Base-by-base conservation (phyloP, 2,888 invertebrate species). In the Meiosimyza platycephala region DNA sequence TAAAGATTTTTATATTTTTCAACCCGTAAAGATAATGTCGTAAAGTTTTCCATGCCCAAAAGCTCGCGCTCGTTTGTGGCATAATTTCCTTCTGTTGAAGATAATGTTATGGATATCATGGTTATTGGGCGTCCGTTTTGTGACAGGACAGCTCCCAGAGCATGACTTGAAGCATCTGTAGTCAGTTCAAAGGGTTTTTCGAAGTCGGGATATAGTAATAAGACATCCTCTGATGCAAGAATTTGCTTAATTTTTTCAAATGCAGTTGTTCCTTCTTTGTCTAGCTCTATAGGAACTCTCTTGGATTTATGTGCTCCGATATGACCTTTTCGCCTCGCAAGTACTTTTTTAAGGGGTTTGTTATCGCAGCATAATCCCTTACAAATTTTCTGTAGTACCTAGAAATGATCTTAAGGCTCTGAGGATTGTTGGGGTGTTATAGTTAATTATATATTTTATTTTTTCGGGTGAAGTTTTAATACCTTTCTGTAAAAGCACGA, bases 21-120 rank as follows among this genome's bases (percentile, higher is more conserved):
- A 78, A 77, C 2, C 85, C 85, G 48, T 83, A 85, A 6, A 86
- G 40, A 59, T 85, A 85, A 7, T 83, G 83, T 22, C 84, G 69
- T 40, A 86, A 83, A 60, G 81, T 80, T 76, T 84, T 83, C 4
- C 79, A 74, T 0, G 72, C 64, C 72, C 72, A 74, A 13, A 72
- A 74, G 57, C 40, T 71, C 73, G 12, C 67, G 73, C 40, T 73
- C 67, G 40, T 72, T 74, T 5, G 68, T 79, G 5, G 78, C 77
- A 57, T 83, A 74, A 48, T 62, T 70, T 62, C 73, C 65, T 60
- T 75, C 74, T 11, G 70, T 22, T 2, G 22, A 22, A 22, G 22
- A 22, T 22, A 22, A 22, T 22, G 22, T 75, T 65, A 73, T 28
- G 5, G 73, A 76, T 12, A 74, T 74, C 74, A 74, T 77, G 4